Evolutionary conservation across 2,113 vertebrate species (phyloP).

Genomic region (Hypanus sabinus): DNA sequence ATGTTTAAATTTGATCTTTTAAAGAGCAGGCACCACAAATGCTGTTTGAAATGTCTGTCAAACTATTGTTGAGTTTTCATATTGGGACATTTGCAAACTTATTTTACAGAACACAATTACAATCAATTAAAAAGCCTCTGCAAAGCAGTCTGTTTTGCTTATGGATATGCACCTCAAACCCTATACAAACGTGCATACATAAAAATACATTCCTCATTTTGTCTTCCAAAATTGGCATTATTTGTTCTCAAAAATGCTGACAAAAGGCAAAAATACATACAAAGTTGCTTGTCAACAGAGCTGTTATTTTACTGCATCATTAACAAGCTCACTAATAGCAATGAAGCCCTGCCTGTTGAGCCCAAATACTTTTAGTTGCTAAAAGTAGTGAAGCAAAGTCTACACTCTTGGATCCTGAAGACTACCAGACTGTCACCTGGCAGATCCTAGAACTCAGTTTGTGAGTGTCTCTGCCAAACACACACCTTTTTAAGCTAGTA

Average conservation of each 20-base stretch:
- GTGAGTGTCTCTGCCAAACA: background rate
- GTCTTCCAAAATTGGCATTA: constrained; percentile 33
- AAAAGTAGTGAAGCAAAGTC: constrained; percentile 3
- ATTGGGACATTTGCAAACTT: background rate
- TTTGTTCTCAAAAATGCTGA: background rate
- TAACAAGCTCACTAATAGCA: constrained; percentile 10
- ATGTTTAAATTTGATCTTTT: background rate
- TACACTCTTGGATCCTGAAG: background rate
- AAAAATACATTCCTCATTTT: constrained; percentile 35
- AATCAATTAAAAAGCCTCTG: background rate
- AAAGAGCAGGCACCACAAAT: background rate
- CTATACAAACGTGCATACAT: constrained; percentile 30
- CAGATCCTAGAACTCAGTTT: too few species aligned
- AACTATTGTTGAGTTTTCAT: constrained; percentile 12
- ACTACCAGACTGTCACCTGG: background rate
- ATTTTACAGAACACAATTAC: constrained; percentile 6
- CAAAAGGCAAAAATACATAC: constrained; percentile 11
- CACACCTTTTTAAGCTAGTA: background rate
- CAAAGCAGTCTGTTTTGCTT: constrained; percentile 2
- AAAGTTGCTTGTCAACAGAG: background rate
- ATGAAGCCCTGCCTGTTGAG: background rate
- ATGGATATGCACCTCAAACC: background rate
- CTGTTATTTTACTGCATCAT: background rate
- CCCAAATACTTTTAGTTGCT: background rate
- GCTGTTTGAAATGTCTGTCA: constrained; percentile 6